Conservation (phyloP, 2,888 invertebrate genomes). For the Pinctada fucata region DNA sequence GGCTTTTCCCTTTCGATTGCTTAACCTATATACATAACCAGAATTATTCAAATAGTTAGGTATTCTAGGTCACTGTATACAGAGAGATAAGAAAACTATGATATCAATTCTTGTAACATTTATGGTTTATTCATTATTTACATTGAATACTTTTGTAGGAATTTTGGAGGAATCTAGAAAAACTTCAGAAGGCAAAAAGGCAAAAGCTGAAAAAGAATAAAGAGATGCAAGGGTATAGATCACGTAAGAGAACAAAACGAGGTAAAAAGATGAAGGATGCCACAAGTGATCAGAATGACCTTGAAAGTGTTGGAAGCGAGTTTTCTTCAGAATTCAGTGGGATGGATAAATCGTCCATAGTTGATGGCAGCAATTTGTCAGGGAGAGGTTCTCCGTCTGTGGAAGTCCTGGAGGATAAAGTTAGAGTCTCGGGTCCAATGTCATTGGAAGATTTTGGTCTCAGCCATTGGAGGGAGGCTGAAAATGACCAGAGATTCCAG, state of each 20-base stretch:
- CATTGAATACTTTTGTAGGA: no score
- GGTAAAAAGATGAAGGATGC: slow-evolving; percentile 5
- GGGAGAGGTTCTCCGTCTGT: slow-evolving; percentile 14
- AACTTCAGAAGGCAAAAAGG: not conserved
- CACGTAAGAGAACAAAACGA: slow-evolving; percentile 15
- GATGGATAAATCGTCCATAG: not conserved
- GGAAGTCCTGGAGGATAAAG: slow-evolving; percentile 1
- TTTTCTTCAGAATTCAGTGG: slow-evolving; percentile 27
- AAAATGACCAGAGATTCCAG: slow-evolving; percentile 27
- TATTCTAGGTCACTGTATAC: no score
- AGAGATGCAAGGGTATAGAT: slow-evolving; percentile 37
- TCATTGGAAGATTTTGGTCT: slow-evolving; percentile 34
- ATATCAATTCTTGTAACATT: no score
- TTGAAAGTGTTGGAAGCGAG: slow-evolving; percentile 19
- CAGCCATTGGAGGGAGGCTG: slow-evolving; percentile 38
- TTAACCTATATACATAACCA: no score
- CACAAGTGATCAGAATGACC: not conserved
- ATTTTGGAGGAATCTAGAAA: not conserved
- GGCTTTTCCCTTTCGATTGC: no score
- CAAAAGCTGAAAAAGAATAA: slow-evolving; percentile 30
- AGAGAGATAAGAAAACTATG: no score
- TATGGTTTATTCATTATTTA: no score
- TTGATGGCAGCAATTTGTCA: slow-evolving; percentile 3
- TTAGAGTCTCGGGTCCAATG: slow-evolving; percentile 6
- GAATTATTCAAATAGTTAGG: no score